A percentile compares a stretch with the other conserved stretches of the same genome.
Evolutionary conservation across 2,888 invertebrate genomes (phyloP).

Genomic region (Isotomurus palustris): DNA sequence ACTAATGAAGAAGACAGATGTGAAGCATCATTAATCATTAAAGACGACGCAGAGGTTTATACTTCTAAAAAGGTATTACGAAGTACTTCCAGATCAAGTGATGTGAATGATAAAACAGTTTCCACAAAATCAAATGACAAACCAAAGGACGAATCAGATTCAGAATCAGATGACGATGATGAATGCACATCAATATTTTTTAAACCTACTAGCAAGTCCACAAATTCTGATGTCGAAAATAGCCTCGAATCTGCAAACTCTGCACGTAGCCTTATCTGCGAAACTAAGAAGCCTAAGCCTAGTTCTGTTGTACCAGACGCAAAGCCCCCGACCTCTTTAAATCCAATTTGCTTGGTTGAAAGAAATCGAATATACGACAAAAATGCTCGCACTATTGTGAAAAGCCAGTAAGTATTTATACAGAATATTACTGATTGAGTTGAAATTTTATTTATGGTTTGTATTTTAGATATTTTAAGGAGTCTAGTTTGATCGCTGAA

Average conservation of each 20-base stretch:
- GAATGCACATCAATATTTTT: neutral
- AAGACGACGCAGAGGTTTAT: too few species aligned
- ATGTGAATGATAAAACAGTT: too few species aligned
- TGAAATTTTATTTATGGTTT: neutral
- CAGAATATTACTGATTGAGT: too few species aligned
- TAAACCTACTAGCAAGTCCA: neutral
- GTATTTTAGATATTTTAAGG: constrained; percentile 2
- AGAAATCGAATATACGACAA: constrained; percentile 20
- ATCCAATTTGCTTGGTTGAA: constrained; percentile 13
- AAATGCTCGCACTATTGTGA: constrained; percentile 14
- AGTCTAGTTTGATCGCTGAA: too few species aligned
- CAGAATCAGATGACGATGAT: constrained; percentile 6
- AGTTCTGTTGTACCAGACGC: too few species aligned
- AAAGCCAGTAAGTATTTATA: constrained; percentile 33
- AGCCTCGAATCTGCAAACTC: neutral
- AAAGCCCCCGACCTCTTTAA: too few species aligned
- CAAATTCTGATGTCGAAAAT: constrained; percentile 26
- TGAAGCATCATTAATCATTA: too few species aligned
- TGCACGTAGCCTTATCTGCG: neutral
- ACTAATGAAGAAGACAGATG: too few species aligned
- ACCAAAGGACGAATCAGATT: neutral
- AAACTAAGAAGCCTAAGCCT: too few species aligned
- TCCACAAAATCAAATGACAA: too few species aligned
- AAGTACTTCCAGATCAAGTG: too few species aligned
- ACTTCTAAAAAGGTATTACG: too few species aligned